Base-by-base conservation (phyloP, 2,888 invertebrate species). In the Toxonevra muliebris region DNA sequence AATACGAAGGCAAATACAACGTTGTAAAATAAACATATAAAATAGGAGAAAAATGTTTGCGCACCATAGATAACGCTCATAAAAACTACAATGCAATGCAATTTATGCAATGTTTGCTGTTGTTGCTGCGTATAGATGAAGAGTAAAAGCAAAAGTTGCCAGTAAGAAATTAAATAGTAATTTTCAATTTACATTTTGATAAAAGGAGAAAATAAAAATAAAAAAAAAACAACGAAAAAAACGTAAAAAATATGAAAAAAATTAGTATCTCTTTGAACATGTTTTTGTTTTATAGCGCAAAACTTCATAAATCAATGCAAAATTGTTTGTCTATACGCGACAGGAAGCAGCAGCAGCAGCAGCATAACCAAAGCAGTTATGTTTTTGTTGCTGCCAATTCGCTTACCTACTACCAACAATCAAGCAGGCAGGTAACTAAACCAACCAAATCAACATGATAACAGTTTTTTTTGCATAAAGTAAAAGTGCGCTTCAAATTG, bases 141-240 rank as follows among this genome's bases (percentile, higher is more conserved):
- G 19, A 40, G 15, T 13, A 30, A 48, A 45, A 60, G 48, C 12
- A 60, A 48, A 20, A 9, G 60, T 48, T 19, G 20, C 8, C 48
- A 48, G 15, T 30, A 5, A 19, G 60, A 60, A 45, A 60, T 60
- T 60, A 48, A 45, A 60, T 45, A 48, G 48, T 48, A 60, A 60
- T 60, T 60, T 60, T 48, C 48, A 60, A 60, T 60, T 60, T 60
- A 60, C 60, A 60, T 60, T 48, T 60, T 20, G 60, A 60, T 60
- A 60, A 60, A 60, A 60, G 48, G 11, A 41, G 7, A 30, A 13
- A 20, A 57, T 40, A 20, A 57, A 13, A 11, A 30, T 30, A 7
- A 30, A 30, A 30, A 30, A 30, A 30, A 4, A 2, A 7, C 7
- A 30, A 30, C 30, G 30, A 4, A 30, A 4, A 7, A 30, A 30